Evolutionary conservation across 2,113 vertebrate genomes (phyloP), one percentile per base, ranked within the genome.

Genomic region (Lasiurus borealis): DNA sequence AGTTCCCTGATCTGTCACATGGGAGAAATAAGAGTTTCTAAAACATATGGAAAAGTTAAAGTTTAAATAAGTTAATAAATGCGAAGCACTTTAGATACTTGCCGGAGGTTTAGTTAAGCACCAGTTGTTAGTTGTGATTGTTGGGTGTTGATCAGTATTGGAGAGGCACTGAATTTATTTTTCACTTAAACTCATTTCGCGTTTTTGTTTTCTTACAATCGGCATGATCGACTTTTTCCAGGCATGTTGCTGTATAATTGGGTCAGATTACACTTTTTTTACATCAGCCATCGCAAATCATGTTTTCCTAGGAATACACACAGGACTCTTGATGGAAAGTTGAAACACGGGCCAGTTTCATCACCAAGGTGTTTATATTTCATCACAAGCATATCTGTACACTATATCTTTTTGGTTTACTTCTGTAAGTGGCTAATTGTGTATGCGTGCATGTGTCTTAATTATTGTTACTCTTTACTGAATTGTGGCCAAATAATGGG

Each of bases 201-300:
- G 27, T 48, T 66, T 95, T 78, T 82, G 2, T 72, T 95, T 85
- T 25, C 34, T 71, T 72, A 57, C 2, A 27, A 2, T 27, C 6
- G 66, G 13, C 14, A 34, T 34, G 5, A 57, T 62, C 94, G 87
- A 16, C 3, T 77, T 31, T 85, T 95, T 73, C 25, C 36, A 88
- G 71, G 34, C 23, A 94, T 50, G 57, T 54, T 91, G 5, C 46
- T 88, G 3, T 77, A 52, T 87, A 73, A 90, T 82, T 96, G 73
- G 34, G 6, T 90, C 50, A 50, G n/a, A 82, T 96, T 96, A 69
- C 88, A 69, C 9, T 85, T 95, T 85, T 23, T 93, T 97, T 97
- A 77, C 94, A 88, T 97, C 96, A 97, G 71, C 94, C 92, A 69
- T 59, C 90, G 87, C 8, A 21, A 94, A 23, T 5, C 8, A 13